Base-by-base conservation (phyloP, 1,140 invertebrate species). In the Ceratosolen fusciceps region DNA sequence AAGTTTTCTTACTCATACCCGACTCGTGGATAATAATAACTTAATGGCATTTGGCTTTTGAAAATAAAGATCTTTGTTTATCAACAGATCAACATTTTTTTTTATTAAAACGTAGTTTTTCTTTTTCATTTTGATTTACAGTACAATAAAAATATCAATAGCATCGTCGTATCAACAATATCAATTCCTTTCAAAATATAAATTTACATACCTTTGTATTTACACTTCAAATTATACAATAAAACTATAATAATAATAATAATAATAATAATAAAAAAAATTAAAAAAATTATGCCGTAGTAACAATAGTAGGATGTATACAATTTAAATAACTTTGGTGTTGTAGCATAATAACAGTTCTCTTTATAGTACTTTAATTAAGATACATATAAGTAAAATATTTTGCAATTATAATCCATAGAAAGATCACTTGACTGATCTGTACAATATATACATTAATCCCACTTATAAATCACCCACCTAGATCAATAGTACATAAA, bases 121-220 rank as follows among this genome's bases (percentile, higher is more conserved):
- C n/a, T n/a, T n/a, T n/a, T n/a, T n/a, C n/a, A n/a, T n/a, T n/a
- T 71, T 75, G 47, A 52, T 80, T 70, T 80, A 80, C 34, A 71
- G 65, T 80, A 80, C 52, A 80, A 80, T 39, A 80, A 80, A 80
- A 60, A 80, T 75, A 80, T 74, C 58, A 67, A 74, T 79, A 26
- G 19, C 54, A 34, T 24, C 26, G 56, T 58, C 24, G 43, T 67
- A 43, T 79, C 54, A 65, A 67, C 58, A 74, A 67, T 74, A 7
- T 29, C 31, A 16, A 8, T 79, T 56, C 21, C 16, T 49, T 24
- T 14, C 70, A 80, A 80, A 75, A 74, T 79, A 74, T 74, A 74
- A 67, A 67, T 79, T 73, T 79, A 79, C 16, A 71, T n/a, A 34
- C 37, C 39, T 60, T 26, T 14, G 49, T 80, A 80, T 80, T 62